Base-by-base conservation (phyloP, 2,888 invertebrate species). In the Melipona bicolor region DNA sequence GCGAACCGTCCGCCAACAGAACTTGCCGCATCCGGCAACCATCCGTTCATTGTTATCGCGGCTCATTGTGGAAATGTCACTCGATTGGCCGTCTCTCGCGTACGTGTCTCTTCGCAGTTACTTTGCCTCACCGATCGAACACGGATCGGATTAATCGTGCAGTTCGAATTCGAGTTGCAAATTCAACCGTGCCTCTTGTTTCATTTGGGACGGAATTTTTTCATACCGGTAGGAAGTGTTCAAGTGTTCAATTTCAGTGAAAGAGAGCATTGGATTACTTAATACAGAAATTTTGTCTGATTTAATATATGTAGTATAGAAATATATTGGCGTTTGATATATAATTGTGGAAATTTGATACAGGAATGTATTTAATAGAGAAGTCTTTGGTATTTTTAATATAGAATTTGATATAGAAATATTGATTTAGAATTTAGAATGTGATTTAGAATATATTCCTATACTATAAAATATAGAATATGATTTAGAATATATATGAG, bases 11-110 rank as follows among this genome's bases (percentile, higher is more conserved):
- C 69, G 83, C 70, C 70, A 27, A 69, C 81, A 80, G 79, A 88
- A 88, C 83, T 90, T 86, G 79, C 67, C 65, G 74, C 65, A 81
- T 89, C 90, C 88, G 90, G 74, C 79, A 68, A 76, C 43, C 52
- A 62, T 68, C 43, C 49, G 65, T 68, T 83, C 82, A 72, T 83
- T 81, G 84, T 86, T 77, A 81, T 86, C 27, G 27, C 61, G 27
- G 19, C 2, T 24, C 61, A 61, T 61, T 61, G 61, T 61, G 61
- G 9, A 32, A 17, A 19, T 2, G 61, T 61, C 61, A 27, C 56
- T n/a, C 56, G 56, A 59, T 59, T 59, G 56, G n/a, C n/a, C 56
- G 67, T 65, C 52, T 64, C 3, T 62, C 24, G 68, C 50, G 62
- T 68, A 11, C 4, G 69, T 67, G 81, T n/a, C 71, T 32, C n/a